Base-by-base conservation (phyloP, 2,113 vertebrate genomes). In the Myxocyprinus asiaticus region DNA sequence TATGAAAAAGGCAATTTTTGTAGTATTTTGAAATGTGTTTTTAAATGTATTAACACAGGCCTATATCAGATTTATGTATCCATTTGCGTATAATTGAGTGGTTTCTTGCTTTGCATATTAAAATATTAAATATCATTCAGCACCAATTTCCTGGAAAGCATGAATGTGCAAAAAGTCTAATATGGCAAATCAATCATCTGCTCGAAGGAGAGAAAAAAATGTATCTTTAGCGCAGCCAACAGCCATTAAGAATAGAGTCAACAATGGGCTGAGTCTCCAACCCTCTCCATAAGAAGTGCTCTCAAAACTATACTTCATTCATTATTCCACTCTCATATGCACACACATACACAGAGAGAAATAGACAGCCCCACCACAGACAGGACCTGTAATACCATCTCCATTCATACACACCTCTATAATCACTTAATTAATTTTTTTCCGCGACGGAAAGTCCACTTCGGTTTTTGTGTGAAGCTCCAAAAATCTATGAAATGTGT, bases 381-480 rank as follows among this genome's bases (percentile, higher is more conserved):
- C 15, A 10, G 51, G 10, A 74, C 53, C 74, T 68, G 48, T 67
- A 15, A 67, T 15, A 14, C 15, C 72, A 11, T 47, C n/a, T 47
- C 47, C 33, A 63, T 63, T 42, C 72, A n/a, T 63, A 10, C 72
- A 53, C 61, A 66, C 74, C 78, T 58, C 72, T 65, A 72, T 56
- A 80, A 68, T 14, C 15, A 17, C 12, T 17, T 44, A 10, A 55
- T 77, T 74, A 74, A 71, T 82, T 65, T 76, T n/a, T 43, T 9
- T 33, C 11, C 45, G 33, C 42, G 81, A 85, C 87, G 82, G 82
- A 0, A 88, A 95, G 93, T 97, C 96, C 95, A 95, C 91, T 97
- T 96, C 95, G 94, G 94, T 94, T 96, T 96, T 97, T 96, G 92
- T 91, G 91, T 90, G 92, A 94, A 95, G 96, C 95, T 94, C 93